These are phyloP conservation scores for Nerophis ophidion DNA, from an alignment of 2,113 vertebrate species.

Conservation along the genomic window DNA sequence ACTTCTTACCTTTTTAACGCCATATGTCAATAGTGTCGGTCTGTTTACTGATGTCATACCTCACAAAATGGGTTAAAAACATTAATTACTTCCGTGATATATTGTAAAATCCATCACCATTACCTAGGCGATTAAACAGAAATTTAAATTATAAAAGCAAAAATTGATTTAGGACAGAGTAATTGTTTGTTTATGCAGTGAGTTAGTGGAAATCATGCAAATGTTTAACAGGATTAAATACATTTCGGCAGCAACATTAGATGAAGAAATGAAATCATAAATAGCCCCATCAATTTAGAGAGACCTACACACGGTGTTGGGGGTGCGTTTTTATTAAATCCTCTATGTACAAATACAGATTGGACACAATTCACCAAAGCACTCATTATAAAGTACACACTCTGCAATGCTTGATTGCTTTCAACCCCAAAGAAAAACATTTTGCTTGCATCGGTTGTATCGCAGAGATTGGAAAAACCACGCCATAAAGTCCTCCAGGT, in stretches of 20 bases:
- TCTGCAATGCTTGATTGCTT: constrained; percentile 82
- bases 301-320: constrained; percentile 92
- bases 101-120: constrained; percentile 77
- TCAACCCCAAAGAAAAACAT: constrained; percentile 78
- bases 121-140: constrained; percentile 69
- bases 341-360: constrained; percentile 97
- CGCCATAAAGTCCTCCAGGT: constrained; percentile 70
- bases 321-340: constrained; percentile 85
- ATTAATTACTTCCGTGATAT: constrained; percentile 85
- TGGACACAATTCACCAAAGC: constrained; percentile 94
- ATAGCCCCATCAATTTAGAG: constrained; percentile 86
- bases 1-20: constrained; percentile 98
- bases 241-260: neutral
- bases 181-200: constrained; percentile 78
- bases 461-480: constrained; percentile 76
- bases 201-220: constrained; percentile 88
- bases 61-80: constrained; percentile 91
- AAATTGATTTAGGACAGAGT: constrained; percentile 68
- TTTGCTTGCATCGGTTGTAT: constrained; percentile 62
- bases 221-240: constrained; percentile 78
- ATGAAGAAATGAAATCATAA: neutral
- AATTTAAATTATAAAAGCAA: constrained; percentile 91
- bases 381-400: constrained; percentile 83
- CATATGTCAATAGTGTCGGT: constrained; percentile 87
- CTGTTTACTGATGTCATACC: constrained; percentile 94